These are phyloP conservation scores for Apteryx mantelli DNA, from an alignment of 2,113 vertebrate genomes.

Conservation along the genomic window DNA sequence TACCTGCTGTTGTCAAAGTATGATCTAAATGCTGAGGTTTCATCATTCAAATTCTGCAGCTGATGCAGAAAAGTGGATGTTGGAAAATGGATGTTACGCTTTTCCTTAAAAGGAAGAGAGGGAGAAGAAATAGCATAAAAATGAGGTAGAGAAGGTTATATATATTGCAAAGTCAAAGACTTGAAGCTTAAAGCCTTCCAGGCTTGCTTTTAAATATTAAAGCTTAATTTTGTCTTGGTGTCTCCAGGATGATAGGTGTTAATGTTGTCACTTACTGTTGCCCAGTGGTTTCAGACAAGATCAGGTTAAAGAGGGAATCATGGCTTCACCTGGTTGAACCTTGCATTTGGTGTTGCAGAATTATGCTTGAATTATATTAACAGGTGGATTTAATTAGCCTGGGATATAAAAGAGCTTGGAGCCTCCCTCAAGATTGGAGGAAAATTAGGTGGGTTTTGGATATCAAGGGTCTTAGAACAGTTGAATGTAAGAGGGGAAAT, in stretches of 20 bases:
- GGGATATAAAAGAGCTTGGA: not conserved
- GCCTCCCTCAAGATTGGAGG: not conserved
- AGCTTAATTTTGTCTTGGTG: not conserved
- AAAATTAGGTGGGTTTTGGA: not conserved
- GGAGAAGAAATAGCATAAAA: not conserved
- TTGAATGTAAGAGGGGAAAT: not conserved
- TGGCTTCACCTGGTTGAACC: not conserved
- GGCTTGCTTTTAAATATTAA: not conserved
- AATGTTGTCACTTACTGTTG: not conserved
- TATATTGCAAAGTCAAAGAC: not conserved
- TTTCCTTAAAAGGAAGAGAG: not conserved
- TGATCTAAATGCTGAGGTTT: not conserved
- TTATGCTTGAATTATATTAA: not conserved
- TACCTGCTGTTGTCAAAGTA: not conserved
- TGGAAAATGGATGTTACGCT: not conserved
- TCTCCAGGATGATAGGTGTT: not conserved
- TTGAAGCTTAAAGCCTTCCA: not conserved
- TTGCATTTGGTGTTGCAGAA: not conserved
- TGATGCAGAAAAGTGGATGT: not conserved
- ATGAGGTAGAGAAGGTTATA: not conserved
- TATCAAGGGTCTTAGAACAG: not conserved
- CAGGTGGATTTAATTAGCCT: not conserved
- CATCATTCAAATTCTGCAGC: not conserved
- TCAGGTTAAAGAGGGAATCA: rapidly evolving
- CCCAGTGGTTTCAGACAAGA: not conserved